Percentiles rank a stretch among this genome's conserved stretches.
Evolutionary conservation across 2,113 vertebrate genomes (phyloP).

Genomic region (Vombatus ursinus): DNA sequence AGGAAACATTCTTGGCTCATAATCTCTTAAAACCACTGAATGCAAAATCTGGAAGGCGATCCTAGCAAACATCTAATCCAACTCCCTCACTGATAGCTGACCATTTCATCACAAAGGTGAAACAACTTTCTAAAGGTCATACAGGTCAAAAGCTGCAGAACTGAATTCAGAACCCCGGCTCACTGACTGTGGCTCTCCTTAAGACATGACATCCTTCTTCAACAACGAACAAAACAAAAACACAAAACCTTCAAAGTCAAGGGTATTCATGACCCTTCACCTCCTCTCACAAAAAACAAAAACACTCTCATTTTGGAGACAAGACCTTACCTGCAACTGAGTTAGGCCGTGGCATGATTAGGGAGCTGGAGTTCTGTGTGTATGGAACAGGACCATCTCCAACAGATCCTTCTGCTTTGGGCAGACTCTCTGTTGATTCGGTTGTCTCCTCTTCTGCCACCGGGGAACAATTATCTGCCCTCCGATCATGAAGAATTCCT

Average conservation of each 20-base stretch:
- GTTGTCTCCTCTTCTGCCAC: slow-evolving; percentile 94
- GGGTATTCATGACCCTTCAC: not conserved
- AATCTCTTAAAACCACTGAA: not conserved
- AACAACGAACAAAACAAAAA: not conserved
- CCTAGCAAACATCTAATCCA: not conserved
- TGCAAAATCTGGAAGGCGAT: not conserved
- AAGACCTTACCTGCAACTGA: slow-evolving; percentile 96
- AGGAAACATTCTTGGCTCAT: not conserved
- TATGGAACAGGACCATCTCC: slow-evolving; percentile 91
- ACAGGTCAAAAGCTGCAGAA: not conserved
- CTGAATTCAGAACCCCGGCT: not conserved
- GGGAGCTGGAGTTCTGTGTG: slow-evolving; percentile 87
- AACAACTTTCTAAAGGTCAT: not conserved
- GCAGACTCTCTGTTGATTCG: slow-evolving; percentile 83
- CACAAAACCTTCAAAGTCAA: not conserved
- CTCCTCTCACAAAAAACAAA: not conserved
- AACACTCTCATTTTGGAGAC: not conserved
- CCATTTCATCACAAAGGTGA: not conserved
- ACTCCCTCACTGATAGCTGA: not conserved
- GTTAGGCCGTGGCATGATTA: slow-evolving; percentile 98
- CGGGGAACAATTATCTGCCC: slow-evolving; percentile 94
- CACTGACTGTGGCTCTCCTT: too few species aligned
- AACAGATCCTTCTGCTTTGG: slow-evolving; percentile 82
- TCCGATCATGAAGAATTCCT: slow-evolving; percentile 87
- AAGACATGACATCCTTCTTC: too few species aligned